A percentile compares a stretch with the other conserved stretches of the same genome.
Evolutionary conservation across 1,140 invertebrate genomes (phyloP).

Genomic region (Heterodera schachtii): DNA sequence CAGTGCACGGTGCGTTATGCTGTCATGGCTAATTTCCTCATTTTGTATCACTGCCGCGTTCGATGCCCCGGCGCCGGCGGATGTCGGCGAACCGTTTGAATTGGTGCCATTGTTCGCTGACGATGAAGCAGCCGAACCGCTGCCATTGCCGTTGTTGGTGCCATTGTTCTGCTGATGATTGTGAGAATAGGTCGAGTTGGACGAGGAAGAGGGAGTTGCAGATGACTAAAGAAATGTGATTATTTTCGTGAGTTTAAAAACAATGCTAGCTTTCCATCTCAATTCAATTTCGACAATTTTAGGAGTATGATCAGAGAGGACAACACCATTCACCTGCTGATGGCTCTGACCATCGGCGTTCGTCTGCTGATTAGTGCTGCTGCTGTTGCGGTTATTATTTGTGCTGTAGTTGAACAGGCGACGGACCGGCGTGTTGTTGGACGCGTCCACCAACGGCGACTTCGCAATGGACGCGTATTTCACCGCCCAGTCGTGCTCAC

Average conservation of each 20-base stretch:
- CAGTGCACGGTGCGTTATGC: slow-evolving; percentile 56
- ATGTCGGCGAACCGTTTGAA: slow-evolving; percentile 10
- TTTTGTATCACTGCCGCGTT: slow-evolving; percentile 17
- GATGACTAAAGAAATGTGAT: too few relatives aligned
- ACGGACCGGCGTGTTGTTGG: slow-evolving; percentile 34
- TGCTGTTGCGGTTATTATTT: slow-evolving; percentile 14
- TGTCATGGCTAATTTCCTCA: slow-evolving; percentile 57
- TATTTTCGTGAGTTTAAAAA: too few relatives aligned
- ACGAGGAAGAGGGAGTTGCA: neutral
- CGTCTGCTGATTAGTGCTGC: neutral
- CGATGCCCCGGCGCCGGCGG: too few relatives aligned
- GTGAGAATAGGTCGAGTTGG: neutral
- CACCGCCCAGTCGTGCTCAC: slow-evolving; percentile 47
- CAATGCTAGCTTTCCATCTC: too few relatives aligned
- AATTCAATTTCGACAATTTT: too few relatives aligned
- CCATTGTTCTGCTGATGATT: slow-evolving; percentile 7
- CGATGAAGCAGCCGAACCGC: neutral
- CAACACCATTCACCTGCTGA: neutral
- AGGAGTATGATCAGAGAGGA: too few relatives aligned
- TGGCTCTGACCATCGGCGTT: neutral
- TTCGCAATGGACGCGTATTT: slow-evolving; percentile 54
- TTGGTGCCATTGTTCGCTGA: slow-evolving; percentile 18
- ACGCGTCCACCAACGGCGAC: slow-evolving; percentile 46
- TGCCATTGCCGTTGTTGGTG: neutral
- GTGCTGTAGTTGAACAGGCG: slow-evolving; percentile 30